Evolutionary conservation across 2,888 invertebrate species (phyloP), one percentile per base, ranked within the genome.

Genomic region (Andrena chrysosceles): DNA sequence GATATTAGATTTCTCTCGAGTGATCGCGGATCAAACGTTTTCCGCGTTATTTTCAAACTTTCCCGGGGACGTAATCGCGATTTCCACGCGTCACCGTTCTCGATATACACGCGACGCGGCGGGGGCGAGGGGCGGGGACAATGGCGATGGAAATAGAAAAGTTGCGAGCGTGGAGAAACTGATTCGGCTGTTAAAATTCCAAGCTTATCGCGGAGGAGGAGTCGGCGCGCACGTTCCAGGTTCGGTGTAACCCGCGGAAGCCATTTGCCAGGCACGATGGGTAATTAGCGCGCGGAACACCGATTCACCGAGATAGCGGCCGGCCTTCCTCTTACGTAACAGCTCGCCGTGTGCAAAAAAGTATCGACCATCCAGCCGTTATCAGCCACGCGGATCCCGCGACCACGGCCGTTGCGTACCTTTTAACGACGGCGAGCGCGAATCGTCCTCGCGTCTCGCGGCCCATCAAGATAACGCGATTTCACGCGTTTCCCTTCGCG

Each of bases 231-330:
- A 60, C 77, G 87, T 77, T 85, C 79, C 66, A 76, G 77, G 74
- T 77, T 77, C 71, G 77, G 69, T 67, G 85, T 83, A 84, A 87
- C 81, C 88, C 90, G 89, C 92, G 92, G 92, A 93, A 93, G 91
- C 90, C 90, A 92, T 92, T 93, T 92, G 91, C 92, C 92, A 91
- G 90, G 89, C 86, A 89, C 90, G 90, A 91, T 92, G 90, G 89
- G 89, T 93, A 93, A 93, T 93, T 93, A 93, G 91, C 91, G 91
- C 91, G 91, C 90, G 91, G 91, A 90, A 89, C 91, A 88, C 89
- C 90, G 93, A 92, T 91, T 88, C 89, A 78, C 42, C 77, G 83
- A 81, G 85, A 84, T 87, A 86, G 76, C 84, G 67, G 60, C 68
- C 81, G 87, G 87, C 88, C 88, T 88, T 88, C 86, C 87, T 88